Conservation (phyloP, 2,888 invertebrate species). For the Drosophila emarginata region DNA sequence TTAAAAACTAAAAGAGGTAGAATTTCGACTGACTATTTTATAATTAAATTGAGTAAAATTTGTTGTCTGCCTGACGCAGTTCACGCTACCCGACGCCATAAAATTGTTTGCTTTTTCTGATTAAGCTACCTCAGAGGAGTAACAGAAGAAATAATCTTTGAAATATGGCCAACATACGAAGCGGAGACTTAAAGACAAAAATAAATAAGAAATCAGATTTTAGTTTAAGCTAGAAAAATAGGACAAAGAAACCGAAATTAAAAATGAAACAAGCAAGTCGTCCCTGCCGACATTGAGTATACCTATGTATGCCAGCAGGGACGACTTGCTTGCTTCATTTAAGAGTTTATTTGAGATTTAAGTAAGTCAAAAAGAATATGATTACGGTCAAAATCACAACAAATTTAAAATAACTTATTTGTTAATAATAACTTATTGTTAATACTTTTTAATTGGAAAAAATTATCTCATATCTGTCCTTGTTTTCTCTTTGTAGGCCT, state of each 20-base stretch:
- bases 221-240: neutral
- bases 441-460: neutral
- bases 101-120: conserved; percentile 1
- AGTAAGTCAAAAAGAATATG: conserved; percentile 55
- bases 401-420: conserved; percentile 36
- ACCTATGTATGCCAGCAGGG: no score
- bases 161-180: neutral
- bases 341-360: conserved; percentile 44
- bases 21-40: neutral
- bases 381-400: conserved; percentile 39
- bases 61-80: conserved; percentile 44
- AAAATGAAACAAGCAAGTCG: conserved; percentile 27
- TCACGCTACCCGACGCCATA: neutral
- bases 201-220: neutral
- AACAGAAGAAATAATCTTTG: neutral
- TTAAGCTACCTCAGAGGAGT: neutral
- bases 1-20: no score
- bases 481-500: conserved; percentile 41
- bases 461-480: neutral
- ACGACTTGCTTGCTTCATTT: neutral
- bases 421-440: neutral
- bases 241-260: conserved; percentile 15
- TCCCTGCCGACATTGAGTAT: no score
- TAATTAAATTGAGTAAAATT: conserved; percentile 20
- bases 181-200: no score